Conservation (phyloP, 2,888 invertebrate species). For the Chrysodeixis includens region DNA sequence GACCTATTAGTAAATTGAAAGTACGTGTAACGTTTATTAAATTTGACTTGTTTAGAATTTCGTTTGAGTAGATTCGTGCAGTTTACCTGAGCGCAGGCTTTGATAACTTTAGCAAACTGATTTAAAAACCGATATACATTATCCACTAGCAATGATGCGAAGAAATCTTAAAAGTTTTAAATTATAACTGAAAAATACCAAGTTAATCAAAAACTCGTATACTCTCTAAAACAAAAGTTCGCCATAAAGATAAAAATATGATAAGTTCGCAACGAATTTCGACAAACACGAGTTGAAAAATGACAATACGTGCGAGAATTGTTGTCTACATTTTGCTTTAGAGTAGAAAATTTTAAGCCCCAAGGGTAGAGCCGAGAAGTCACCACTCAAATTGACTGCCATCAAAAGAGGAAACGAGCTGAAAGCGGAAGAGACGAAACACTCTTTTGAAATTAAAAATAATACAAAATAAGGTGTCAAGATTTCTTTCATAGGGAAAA, state of each 20-base stretch:
- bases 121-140: too few relatives aligned
- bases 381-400: conserved; percentile 56
- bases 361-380: conserved; percentile 35
- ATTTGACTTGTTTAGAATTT: too few relatives aligned
- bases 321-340: conserved; percentile 21
- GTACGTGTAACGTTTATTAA: not conserved
- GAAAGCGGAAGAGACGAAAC: conserved; percentile 43
- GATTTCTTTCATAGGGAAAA: conserved; percentile 18
- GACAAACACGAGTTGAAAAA: conserved; percentile 10
- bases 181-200: not conserved
- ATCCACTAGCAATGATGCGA: too few relatives aligned
- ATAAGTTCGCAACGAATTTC: not conserved
- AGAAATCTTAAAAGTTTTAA: too few relatives aligned
- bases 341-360: conserved; percentile 35
- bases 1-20: not conserved
- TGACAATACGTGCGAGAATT: conserved; percentile 21
- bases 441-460: conserved; percentile 51
- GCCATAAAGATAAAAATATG: not conserved
- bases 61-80: too few relatives aligned
- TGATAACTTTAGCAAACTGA: too few relatives aligned
- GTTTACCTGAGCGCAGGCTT: too few relatives aligned
- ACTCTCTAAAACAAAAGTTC: not conserved
- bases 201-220: not conserved
- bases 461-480: conserved; percentile 19
- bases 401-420: conserved; percentile 60